Conservation (phyloP, 2,797 vertebrate genomes). For the Coregonus sp. region DNA sequence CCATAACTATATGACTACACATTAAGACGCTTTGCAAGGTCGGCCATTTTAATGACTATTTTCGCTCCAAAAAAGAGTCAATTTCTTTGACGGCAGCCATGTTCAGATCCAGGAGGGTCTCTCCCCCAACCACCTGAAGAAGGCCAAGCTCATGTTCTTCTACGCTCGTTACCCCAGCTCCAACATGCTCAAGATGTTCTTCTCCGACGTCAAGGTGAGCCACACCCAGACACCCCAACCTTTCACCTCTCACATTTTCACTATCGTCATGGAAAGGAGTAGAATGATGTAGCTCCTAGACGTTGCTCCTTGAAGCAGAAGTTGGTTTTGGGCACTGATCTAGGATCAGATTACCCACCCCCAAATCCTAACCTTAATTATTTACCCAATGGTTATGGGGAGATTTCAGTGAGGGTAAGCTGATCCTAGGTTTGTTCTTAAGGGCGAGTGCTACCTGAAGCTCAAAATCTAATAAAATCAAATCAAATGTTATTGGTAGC, state of each 20-base stretch:
- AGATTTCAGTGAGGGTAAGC: not conserved
- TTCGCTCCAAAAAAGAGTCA: conserved; percentile 13
- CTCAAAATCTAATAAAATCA: not conserved
- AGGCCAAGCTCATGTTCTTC: conserved; percentile 99
- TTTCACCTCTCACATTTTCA: not conserved
- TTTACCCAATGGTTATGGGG: not conserved
- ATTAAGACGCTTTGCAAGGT: conserved; percentile 15
- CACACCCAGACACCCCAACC: conserved; percentile 40
- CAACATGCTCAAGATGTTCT: conserved; percentile 99
- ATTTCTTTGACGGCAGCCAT: conserved; percentile 84
- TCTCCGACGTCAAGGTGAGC: conserved; percentile 98
- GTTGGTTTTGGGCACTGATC: not conserved
- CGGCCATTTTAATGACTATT: not conserved
- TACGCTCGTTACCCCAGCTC: conserved; percentile 98
- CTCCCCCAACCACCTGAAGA: conserved; percentile 98
- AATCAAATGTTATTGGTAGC: too few relatives aligned
- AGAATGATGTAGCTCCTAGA: not conserved
- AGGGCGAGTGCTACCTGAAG: not conserved
- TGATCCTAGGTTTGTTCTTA: not conserved
- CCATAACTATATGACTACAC: too few relatives aligned
- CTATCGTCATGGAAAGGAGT: not conserved
- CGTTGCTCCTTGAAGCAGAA: not conserved
- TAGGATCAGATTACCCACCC: not conserved
- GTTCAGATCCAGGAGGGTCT: conserved; percentile 98
- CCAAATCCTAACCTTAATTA: not conserved